phyloP scores from a whole-genome alignment of 2,797 vertebrate species.

The Australoheros facetus region DNA sequence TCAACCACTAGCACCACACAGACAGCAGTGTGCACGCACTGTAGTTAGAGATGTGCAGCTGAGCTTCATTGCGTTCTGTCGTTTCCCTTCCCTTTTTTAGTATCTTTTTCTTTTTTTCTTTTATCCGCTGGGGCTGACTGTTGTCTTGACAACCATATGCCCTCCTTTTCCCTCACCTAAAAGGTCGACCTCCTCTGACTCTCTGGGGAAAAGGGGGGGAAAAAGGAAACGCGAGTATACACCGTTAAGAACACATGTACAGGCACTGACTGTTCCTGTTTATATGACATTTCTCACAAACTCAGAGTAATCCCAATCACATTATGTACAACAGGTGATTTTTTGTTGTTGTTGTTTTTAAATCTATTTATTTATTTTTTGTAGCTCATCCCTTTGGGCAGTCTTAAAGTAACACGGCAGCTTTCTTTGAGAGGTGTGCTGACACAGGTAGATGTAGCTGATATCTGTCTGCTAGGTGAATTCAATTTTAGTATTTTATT shows the following conservation, averaged over 20 bases:
- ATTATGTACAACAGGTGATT: not conserved
- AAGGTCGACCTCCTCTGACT: constrained; percentile 53
- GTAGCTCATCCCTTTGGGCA: not conserved
- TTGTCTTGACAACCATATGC: constrained; percentile 73
- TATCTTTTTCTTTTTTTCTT: constrained; percentile 32
- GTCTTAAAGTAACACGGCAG: not conserved
- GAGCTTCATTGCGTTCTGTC: constrained; percentile 54
- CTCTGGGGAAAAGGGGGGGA: constrained; percentile 12
- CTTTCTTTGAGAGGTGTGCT: not conserved
- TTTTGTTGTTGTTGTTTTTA: no score
- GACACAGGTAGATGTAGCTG: not conserved
- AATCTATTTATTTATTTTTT: not conserved
- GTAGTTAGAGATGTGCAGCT: constrained; percentile 52
- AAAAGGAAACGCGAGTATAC: constrained; percentile 8
- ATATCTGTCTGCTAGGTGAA: not conserved
- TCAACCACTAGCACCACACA: constrained; percentile 9
- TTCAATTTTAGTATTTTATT: accelerated
- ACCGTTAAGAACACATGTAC: constrained; percentile 15
- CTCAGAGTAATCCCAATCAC: not conserved
- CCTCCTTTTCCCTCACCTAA: constrained; percentile 30
- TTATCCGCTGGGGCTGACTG: constrained; percentile 35
- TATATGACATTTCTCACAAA: not conserved
- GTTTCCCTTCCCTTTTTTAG: constrained; percentile 17
- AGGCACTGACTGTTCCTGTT: not conserved
- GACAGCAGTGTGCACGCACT: constrained; percentile 43